Conservation (phyloP, 2,797 vertebrate genomes). For the Cottoperca gobio region DNA sequence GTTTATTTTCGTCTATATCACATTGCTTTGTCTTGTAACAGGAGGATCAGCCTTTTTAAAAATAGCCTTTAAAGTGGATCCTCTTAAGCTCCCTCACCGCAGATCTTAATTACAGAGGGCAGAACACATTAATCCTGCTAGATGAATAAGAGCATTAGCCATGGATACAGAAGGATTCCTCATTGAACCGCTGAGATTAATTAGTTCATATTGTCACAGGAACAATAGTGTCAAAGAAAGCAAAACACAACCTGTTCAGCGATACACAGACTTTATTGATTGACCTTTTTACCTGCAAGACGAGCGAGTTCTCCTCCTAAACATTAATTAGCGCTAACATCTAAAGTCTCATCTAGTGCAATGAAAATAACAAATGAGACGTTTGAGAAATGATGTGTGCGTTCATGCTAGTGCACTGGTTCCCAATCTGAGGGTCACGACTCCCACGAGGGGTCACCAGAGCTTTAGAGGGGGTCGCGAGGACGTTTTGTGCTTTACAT, state of each 20-base stretch:
- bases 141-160: conserved; percentile 74
- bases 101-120: conserved; percentile 77
- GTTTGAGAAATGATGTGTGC: no score
- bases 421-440: no score
- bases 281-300: background rate
- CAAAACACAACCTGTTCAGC: conserved; percentile 5
- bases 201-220: conserved; percentile 40
- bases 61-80: conserved; percentile 70
- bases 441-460: no score
- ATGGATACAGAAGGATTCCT: conserved; percentile 41
- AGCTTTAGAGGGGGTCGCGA: no score
- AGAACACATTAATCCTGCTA: conserved; percentile 75
- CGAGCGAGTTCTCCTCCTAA: background rate
- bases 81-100: conserved; percentile 65
- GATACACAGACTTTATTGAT: background rate
- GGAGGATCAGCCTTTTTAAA: conserved; percentile 46
- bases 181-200: conserved; percentile 53
- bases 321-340: background rate
- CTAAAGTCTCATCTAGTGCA: background rate
- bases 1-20: conserved; percentile 42
- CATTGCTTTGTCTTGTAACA: conserved; percentile 51
- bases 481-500: no score
- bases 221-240: conserved; percentile 28
- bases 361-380: background rate
- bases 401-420: no score